A percentile compares a stretch with the other conserved stretches of the same genome.
These are phyloP conservation scores for Idaea aversata DNA, from an alignment of 2,888 invertebrate species.

Conservation along the genomic window DNA sequence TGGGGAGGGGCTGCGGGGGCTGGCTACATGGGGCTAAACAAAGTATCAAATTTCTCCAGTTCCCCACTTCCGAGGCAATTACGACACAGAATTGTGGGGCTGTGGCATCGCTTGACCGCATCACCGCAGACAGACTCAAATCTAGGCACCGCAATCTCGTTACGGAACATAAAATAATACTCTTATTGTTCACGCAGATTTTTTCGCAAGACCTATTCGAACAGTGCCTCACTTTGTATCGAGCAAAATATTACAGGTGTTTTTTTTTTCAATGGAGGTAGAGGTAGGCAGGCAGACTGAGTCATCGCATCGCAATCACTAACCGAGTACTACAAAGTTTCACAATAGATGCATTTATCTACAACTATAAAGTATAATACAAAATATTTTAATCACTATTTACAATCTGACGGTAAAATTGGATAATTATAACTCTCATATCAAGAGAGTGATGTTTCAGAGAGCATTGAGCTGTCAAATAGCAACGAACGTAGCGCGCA, in stretches of 20 bases:
- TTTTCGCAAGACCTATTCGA: constrained; percentile 61
- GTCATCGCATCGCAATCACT: not conserved
- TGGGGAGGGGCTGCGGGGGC: constrained; percentile 39
- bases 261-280: constrained; percentile 32
- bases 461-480: constrained; percentile 22
- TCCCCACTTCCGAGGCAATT: constrained; percentile 76
- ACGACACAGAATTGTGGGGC: constrained; percentile 60
- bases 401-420: constrained; percentile 28
- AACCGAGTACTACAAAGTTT: not conserved
- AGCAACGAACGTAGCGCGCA: constrained; percentile 21
- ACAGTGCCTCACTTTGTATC: constrained; percentile 55
- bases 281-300: constrained; percentile 8
- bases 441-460: constrained; percentile 12
- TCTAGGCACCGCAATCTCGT: constrained; percentile 69
- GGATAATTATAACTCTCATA: constrained; percentile 22
- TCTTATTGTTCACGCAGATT: constrained; percentile 62
- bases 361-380: not conserved
- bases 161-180: constrained; percentile 66
- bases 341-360: constrained; percentile 1
- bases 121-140: constrained; percentile 44
- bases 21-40: constrained; percentile 55
- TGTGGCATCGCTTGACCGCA: constrained; percentile 61
- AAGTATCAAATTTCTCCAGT: constrained; percentile 73
- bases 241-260: constrained; percentile 39
- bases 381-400: constrained; percentile 19